phyloP scores from a whole-genome alignment of 23 tunicate species.

The Styela clava region DNA sequence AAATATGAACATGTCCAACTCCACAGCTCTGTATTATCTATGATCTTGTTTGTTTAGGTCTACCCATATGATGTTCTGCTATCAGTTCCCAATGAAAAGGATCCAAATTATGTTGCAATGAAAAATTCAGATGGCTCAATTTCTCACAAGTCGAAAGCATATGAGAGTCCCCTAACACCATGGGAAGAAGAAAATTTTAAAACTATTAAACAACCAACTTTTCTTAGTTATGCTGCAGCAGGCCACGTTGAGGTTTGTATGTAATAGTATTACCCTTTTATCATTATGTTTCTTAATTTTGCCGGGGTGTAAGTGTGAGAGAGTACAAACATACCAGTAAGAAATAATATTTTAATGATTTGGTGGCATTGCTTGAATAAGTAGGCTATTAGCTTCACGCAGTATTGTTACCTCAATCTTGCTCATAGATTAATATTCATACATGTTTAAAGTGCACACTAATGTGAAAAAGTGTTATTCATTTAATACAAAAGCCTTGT shows the following conservation, averaged over 20 bases:
- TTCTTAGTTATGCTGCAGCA: constrained; percentile 62
- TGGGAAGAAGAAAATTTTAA: constrained; percentile 34
- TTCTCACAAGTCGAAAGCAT: constrained; percentile 30
- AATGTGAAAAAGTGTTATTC: no score
- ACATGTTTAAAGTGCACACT: background rate
- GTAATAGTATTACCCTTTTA: background rate
- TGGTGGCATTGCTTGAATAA: background rate
- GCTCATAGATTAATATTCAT: background rate
- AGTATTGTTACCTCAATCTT: background rate
- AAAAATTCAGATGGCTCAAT: constrained; percentile 46
- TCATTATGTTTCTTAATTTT: background rate
- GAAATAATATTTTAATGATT: no score
- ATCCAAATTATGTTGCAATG: constrained; percentile 65
- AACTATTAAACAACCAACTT: constrained; percentile 34
- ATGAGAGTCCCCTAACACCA: constrained; percentile 42
- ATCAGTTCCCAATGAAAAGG: constrained; percentile 57
- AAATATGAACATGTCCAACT: no score
- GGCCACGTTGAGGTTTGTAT: constrained; percentile 46
- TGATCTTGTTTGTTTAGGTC: background rate
- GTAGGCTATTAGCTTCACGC: background rate
- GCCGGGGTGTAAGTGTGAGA: no score
- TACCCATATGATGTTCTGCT: constrained; percentile 70
- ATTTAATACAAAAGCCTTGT: no score
- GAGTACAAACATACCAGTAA: no score
- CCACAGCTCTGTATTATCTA: no score